Evolutionary conservation across 2,888 invertebrate genomes (phyloP), one percentile per base, ranked within the genome.

Genomic region (Parnassius smintheus): DNA sequence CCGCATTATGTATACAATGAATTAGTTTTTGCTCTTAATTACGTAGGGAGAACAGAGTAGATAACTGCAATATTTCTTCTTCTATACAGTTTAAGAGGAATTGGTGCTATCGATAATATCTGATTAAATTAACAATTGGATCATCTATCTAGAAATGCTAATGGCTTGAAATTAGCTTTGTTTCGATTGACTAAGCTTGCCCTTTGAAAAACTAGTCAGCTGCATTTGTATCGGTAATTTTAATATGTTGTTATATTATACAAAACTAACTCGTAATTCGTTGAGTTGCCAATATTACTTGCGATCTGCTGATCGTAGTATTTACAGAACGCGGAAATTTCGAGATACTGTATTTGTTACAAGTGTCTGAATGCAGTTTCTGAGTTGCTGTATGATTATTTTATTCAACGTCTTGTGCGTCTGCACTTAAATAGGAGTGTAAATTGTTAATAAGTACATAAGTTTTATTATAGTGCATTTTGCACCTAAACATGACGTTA

Each of bases 1-100:
- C 54, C 49, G 53, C 54, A 13, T 49, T 48, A 48, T n/a, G 25
- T 56, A 52, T 61, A 51, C 52, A 46, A 61, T 61, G 46, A 41
- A 10, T 44, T 44, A 61, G 56, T 18, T 61, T 51, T 61, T 61
- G 54, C 49, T 60, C 60, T 48, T 13, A 44, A 18, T 18, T 48
- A 48, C 42, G n/a, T 11, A 52, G 8, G 46, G 25, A 52, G 18
- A 59, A 59, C 53, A 41, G 35, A 35, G 35, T 35, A 35, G 35
- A 35, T 35, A 35, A 35, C 53, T 59, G 46, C 44, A 35, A 48
- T 7, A 35, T 35, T 35, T 7, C 46, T 10, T 12, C 7, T 46
- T 12, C 46, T n/a, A 42, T 9, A 51, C 44, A 50, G 18, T 22
- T 45, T 50, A 50, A 10, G 10, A n/a, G 11, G n/a, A 51, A 55